Base-by-base conservation (phyloP, 2,797 vertebrate species). In the Poeciliopsis paucimaculata region DNA sequence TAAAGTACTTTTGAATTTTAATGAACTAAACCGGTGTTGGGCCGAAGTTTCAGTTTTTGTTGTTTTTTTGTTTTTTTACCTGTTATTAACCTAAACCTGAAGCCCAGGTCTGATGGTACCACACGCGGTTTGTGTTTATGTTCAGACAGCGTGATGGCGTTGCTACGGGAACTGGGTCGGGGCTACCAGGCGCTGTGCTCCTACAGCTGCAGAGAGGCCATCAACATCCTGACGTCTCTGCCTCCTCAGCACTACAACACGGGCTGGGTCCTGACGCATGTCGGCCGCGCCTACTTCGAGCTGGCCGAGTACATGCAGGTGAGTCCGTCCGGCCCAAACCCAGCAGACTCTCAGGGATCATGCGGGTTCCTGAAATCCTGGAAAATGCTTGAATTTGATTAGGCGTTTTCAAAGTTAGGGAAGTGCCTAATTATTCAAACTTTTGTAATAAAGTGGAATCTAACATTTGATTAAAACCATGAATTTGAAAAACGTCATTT, bases 191-290 rank as follows among this genome's bases (percentile, higher is more conserved):
- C 98, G 20, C 93, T 99, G 89, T 99, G 98, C 80, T 98, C 97
- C 0, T 99, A 99, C 92, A 98, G 97, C 96, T 99, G 98, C 90
- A 98, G 96, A 93, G 98, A 99, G 88, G 98, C 98, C 62, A 98
- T 99, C 87, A 95, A 90, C 87, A 97, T 99, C 87, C 91, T 99
- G 86, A 97, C 96, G 86, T 97, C 98, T 70, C 96, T 99, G 6
- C 98, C 98, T 16, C 98, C 98, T 46, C 98, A 98, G 89, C 98
- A 99, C 93, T 99, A 99, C 93, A 98, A 97, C 94, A 99, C 98
- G 0, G 98, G 98, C 86, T 99, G 98, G 98, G 98, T 99, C 64
- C 94, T 99, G 82, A 97, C 97, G 53, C 97, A 98, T 80, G 97
- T 99, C 51, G 98, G 98, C 85, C 96, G 97, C 86, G 98, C 98